These are phyloP conservation scores for Smutsia temminckii DNA, from an alignment of 2,797 vertebrate species.

Conservation along the genomic window DNA sequence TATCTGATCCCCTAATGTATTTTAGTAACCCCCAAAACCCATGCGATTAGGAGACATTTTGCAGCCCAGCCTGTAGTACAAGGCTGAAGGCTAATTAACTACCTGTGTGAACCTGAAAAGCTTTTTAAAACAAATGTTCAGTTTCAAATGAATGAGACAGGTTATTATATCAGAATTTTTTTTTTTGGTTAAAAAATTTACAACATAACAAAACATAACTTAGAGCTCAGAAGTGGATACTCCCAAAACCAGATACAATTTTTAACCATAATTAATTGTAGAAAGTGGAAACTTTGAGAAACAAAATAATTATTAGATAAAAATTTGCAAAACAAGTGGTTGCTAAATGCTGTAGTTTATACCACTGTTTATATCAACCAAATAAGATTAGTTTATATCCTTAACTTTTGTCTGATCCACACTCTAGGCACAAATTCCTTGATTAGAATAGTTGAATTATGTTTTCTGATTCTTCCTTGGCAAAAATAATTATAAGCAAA, in stretches of 20 bases:
- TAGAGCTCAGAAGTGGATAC: background rate
- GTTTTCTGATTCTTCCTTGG: background rate
- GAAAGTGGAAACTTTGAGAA: background rate
- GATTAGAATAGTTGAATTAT: background rate
- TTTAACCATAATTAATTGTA: background rate
- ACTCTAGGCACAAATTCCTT: background rate
- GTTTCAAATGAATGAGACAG: background rate
- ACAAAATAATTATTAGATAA: background rate
- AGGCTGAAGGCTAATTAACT: background rate
- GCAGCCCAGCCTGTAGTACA: background rate
- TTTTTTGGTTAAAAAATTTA: background rate
- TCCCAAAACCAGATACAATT: background rate
- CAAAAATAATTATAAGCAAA: background rate
- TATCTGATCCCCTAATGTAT: too few relatives aligned
- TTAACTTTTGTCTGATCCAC: background rate
- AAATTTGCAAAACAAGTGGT: background rate
- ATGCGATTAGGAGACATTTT: background rate
- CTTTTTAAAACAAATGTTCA: conserved; percentile 28
- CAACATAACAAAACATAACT: background rate
- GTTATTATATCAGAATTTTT: background rate
- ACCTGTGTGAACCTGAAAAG: background rate
- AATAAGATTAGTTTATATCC: background rate
- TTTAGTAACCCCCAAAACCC: background rate
- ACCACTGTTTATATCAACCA: background rate
- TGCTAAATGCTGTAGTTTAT: background rate